phyloP scores from a whole-genome alignment of 2,797 vertebrate genomes.

The Fratercula arctica region DNA sequence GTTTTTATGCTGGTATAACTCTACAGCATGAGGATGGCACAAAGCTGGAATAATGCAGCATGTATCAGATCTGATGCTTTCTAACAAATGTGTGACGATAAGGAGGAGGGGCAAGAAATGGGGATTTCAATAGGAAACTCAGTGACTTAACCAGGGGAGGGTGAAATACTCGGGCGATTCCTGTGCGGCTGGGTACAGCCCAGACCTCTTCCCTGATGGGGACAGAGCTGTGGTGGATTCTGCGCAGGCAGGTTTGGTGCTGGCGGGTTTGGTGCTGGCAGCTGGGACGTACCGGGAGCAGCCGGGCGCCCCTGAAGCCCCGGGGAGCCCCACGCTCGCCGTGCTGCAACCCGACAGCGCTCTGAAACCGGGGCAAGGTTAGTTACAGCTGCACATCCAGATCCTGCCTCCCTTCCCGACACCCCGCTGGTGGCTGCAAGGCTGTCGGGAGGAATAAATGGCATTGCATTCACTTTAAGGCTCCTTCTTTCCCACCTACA shows the following conservation, averaged over 20 bases:
- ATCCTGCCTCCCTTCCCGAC: background rate
- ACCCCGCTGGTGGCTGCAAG: background rate
- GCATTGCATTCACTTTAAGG: background rate
- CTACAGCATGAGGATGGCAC: background rate
- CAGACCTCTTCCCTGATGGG: background rate
- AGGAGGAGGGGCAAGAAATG: background rate
- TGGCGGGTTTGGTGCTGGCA: background rate
- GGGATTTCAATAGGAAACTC: background rate
- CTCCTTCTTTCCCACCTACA: background rate
- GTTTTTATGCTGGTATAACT: background rate
- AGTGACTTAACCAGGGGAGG: background rate
- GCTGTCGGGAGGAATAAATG: background rate
- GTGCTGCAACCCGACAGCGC: too few species aligned
- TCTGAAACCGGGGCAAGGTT: background rate
- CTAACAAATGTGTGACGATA: background rate
- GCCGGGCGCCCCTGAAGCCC: background rate
- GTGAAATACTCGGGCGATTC: background rate
- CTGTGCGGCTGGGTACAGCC: background rate
- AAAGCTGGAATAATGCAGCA: accelerated
- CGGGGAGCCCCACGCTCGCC: too few species aligned
- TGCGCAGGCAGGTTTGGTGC: background rate
- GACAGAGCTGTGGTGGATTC: background rate
- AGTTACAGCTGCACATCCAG: background rate
- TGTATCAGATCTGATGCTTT: background rate
- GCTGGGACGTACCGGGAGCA: background rate